phyloP scores from a whole-genome alignment of 2,797 vertebrate species.

The Acanthornis magna region DNA sequence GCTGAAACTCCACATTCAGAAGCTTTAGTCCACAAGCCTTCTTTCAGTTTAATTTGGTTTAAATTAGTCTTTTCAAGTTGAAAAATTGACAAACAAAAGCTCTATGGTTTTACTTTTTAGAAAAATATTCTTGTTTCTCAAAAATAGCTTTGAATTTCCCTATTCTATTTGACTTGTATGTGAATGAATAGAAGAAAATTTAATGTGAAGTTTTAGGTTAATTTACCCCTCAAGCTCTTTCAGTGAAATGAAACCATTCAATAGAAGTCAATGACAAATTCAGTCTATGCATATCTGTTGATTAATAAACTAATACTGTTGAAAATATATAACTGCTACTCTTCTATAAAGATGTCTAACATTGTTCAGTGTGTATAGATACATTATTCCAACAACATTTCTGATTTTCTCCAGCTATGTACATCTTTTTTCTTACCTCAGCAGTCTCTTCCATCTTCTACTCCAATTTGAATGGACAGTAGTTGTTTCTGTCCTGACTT shows the following conservation, averaged over 20 bases:
- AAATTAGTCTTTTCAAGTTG: slow-evolving; percentile 11
- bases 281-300: neutral
- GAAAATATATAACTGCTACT: neutral
- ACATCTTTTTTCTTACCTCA: neutral
- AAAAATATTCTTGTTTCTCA: neutral
- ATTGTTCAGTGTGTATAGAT: neutral
- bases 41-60: slow-evolving; percentile 9
- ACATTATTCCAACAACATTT: neutral
- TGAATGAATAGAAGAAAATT: neutral
- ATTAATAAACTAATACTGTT: neutral
- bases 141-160: neutral
- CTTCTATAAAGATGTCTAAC: neutral
- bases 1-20: neutral
- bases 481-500: neutral
- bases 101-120: neutral
- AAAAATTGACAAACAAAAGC: neutral
- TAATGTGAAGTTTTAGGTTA: neutral
- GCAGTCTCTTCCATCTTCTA: neutral
- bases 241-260: neutral
- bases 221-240: neutral
- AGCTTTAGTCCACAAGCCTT: neutral
- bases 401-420: neutral
- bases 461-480: neutral
- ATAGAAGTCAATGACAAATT: neutral
- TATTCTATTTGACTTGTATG: neutral